Conservation (phyloP, 2,113 vertebrate species). For the Notarius lentiginosus region DNA sequence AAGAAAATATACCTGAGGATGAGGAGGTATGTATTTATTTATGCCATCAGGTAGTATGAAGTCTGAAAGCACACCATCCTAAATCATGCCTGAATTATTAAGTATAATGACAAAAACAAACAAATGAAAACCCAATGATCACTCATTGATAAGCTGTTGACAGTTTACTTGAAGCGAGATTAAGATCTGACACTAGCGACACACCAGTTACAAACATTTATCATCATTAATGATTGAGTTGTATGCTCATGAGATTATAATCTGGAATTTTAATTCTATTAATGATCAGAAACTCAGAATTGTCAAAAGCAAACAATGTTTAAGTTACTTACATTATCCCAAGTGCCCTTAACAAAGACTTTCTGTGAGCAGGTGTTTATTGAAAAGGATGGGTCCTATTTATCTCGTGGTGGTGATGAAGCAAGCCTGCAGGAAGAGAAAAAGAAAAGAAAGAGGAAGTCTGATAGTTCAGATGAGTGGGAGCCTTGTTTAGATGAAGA, state of each 20-base stretch:
- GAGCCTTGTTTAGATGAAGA: no score
- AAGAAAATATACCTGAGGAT: background rate
- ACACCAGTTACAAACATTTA: background rate
- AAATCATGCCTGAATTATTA: background rate
- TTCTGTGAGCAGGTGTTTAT: conserved; percentile 6
- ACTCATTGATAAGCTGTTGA: background rate
- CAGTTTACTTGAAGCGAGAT: background rate
- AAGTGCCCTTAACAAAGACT: background rate
- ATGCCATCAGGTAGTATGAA: background rate
- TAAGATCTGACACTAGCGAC: background rate
- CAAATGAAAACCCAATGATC: background rate
- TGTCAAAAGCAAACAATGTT: background rate
- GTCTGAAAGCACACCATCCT: background rate
- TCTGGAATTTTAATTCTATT: background rate
- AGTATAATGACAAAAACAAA: no score
- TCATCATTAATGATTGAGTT: background rate
- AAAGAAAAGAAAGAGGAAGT: background rate
- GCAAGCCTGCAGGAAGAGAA: background rate
- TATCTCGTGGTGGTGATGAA: background rate
- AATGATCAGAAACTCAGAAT: background rate
- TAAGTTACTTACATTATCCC: background rate
- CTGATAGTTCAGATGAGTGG: no score
- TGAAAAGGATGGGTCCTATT: conserved; percentile 19
- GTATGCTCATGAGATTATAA: no score
- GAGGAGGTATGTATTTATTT: conserved; percentile 9